These are phyloP conservation scores for Hybos culiciformis DNA, from an alignment of 2,888 invertebrate genomes.

Conservation along the genomic window DNA sequence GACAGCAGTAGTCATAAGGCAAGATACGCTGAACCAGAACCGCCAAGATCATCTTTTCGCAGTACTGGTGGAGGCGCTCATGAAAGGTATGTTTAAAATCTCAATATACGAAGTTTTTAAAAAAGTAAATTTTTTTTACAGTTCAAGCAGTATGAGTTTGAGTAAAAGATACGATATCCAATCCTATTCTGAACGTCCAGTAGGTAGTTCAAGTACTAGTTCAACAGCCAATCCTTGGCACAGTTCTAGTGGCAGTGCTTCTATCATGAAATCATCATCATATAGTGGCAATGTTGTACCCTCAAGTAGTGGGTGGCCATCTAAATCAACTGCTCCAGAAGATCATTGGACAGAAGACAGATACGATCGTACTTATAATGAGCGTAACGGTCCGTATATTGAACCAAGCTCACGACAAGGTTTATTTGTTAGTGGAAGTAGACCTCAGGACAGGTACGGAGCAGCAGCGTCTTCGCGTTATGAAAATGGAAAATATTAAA, in stretches of 20 bases:
- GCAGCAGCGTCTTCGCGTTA: conserved; percentile 31
- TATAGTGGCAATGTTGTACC: conserved; percentile 30
- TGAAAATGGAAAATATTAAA: conserved; percentile 14
- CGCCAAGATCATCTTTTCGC: conserved; percentile 11
- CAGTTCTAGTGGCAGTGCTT: conserved; percentile 12
- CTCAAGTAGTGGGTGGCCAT: conserved; percentile 24
- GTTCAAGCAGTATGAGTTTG: neutral
- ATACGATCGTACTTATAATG: conserved; percentile 35
- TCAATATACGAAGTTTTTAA: neutral
- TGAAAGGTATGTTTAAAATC: conserved; percentile 3
- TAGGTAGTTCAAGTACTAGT: conserved; percentile 19
- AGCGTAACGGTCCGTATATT: conserved; percentile 28
- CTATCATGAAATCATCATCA: conserved; percentile 18
- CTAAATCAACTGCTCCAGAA: conserved; percentile 25
- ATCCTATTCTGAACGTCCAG: conserved; percentile 17
- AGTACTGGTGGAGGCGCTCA: conserved; percentile 6
- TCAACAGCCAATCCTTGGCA: conserved; percentile 16
- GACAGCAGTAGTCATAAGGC: conserved; percentile 20
- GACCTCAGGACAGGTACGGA: conserved; percentile 32
- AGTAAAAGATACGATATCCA: conserved; percentile 29
- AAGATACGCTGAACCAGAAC: conserved; percentile 8
- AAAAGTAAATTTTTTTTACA: neutral
- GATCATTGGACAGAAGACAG: conserved; percentile 31
- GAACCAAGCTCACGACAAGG: conserved; percentile 21
- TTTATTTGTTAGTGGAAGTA: conserved; percentile 23